phyloP scores from a whole-genome alignment of 2,797 vertebrate species.

The Manis pentadactyla region DNA sequence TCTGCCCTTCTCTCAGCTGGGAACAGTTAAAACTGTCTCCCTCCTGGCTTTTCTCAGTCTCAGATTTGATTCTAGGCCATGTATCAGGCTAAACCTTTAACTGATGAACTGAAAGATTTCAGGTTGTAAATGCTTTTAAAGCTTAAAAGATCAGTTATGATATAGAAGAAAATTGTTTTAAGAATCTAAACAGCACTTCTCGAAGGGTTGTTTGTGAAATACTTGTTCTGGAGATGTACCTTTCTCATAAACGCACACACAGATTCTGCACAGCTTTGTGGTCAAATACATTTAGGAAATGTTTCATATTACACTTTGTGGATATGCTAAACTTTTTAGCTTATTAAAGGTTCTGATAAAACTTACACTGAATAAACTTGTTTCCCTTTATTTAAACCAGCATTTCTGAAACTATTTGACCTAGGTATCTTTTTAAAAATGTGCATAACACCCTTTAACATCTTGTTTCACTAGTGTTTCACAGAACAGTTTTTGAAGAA shows the following conservation, averaged over 20 bases:
- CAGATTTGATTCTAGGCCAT: not conserved
- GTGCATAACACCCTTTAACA: not conserved
- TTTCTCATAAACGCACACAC: conserved; percentile 29
- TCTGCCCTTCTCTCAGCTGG: not conserved
- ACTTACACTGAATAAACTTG: not conserved
- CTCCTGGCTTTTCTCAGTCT: not conserved
- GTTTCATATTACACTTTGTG: not conserved
- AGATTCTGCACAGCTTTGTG: not conserved
- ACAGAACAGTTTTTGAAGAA: not conserved
- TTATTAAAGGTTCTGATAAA: not conserved
- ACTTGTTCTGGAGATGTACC: not conserved
- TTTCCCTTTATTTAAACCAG: conserved; percentile 45
- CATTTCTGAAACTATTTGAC: not conserved
- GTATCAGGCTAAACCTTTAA: not conserved
- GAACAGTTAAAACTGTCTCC: not conserved
- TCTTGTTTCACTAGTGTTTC: not conserved
- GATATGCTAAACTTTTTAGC: not conserved
- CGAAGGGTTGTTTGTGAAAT: not conserved
- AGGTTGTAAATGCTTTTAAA: not conserved
- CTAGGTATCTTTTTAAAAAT: not conserved
- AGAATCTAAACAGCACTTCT: conserved; percentile 7
- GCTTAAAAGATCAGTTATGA: not conserved
- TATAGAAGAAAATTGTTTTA: not conserved
- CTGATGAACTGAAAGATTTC: not conserved
- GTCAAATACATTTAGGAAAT: conserved; percentile 44